Evolutionary conservation across 2,797 vertebrate species (phyloP).

Genomic region (Parauchenoglanis ngamensis): DNA sequence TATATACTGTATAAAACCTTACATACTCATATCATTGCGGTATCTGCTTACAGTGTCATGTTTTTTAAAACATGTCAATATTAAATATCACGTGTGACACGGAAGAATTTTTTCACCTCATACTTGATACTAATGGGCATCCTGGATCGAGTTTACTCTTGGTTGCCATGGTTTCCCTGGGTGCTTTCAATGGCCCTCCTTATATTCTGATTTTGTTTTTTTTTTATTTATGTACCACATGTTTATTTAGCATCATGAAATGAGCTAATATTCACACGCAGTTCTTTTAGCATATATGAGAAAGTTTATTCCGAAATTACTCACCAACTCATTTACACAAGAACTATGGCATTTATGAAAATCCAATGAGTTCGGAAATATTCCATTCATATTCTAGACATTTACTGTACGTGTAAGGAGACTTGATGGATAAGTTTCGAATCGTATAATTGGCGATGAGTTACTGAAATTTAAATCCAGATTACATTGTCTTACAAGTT

Average conservation of each 20-base stretch:
- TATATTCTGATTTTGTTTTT: not conserved
- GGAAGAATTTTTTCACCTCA: not conserved
- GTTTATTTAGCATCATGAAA: not conserved
- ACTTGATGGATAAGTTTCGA: not conserved
- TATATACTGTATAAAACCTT: not conserved
- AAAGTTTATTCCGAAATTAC: not conserved
- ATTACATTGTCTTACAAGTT: no score
- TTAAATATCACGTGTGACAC: not conserved
- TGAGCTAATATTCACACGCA: not conserved
- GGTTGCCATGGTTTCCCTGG: not conserved
- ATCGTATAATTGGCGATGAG: no score
- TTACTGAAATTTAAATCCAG: no score
- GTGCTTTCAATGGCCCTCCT: not conserved
- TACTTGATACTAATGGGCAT: not conserved
- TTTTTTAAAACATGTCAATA: not conserved
- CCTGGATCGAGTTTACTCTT: not conserved
- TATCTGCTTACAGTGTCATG: not conserved
- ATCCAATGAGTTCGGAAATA: not conserved
- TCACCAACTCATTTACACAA: not conserved
- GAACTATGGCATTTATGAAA: not conserved
- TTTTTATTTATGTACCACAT: not conserved
- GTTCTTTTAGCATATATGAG: not conserved
- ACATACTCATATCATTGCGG: not conserved
- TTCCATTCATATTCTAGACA: not conserved
- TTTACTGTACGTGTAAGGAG: not conserved